Evolutionary conservation across 23 tunicate species (phyloP).

Genomic region (Oikopleura albicans): DNA sequence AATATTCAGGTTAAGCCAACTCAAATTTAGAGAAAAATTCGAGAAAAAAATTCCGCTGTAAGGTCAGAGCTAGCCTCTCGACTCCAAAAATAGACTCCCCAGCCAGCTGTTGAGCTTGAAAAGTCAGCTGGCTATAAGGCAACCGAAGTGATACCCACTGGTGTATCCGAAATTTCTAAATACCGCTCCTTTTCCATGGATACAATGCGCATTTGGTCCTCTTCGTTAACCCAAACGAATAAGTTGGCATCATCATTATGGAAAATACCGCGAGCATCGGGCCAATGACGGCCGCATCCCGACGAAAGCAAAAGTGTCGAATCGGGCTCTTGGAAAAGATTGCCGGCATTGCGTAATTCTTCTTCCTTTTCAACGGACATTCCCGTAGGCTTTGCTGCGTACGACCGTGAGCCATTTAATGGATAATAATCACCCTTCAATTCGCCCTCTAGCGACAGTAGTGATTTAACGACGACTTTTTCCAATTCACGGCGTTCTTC

Average conservation of each 20-base stretch:
- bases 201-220: background rate
- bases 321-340: conserved; percentile 14
- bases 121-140: no score
- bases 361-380: conserved; percentile 2
- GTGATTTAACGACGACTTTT: conserved; percentile 26
- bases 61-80: no score
- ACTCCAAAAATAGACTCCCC: no score
- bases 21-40: no score
- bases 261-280: conserved; percentile 15
- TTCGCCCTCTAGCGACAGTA: conserved; percentile 41
- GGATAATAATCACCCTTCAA: conserved; percentile 57
- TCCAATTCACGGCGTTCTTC: conserved; percentile 51
- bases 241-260: background rate
- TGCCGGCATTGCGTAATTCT: background rate
- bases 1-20: no score
- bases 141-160: no score
- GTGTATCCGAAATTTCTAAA: no score
- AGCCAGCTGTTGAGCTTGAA: no score
- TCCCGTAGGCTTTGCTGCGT: background rate
- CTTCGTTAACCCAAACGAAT: conserved; percentile 16
- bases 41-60: no score
- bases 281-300: conserved; percentile 15
- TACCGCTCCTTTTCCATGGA: conserved; percentile 15
- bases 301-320: background rate
- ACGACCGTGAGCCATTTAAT: conserved; percentile 14